Base-by-base conservation (phyloP, 2,797 vertebrate species). In the Anableps anableps region DNA sequence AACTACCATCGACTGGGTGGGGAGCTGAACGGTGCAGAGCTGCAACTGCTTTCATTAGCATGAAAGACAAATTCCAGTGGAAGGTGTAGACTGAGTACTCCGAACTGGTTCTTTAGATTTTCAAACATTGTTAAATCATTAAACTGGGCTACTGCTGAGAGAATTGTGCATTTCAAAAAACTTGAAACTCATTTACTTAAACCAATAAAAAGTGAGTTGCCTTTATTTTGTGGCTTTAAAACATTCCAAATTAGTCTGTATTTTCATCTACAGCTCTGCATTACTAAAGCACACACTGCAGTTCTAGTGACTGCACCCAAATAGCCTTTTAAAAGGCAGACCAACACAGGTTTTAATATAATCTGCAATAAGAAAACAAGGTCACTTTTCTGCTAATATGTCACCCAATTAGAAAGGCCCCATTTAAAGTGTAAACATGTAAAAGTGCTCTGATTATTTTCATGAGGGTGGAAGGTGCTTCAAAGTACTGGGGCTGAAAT, bases 231-330 rank as follows among this genome's bases (percentile, higher is more conserved):
- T 23, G 38, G 48, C 47, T 78, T 76, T 74, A 68, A 70, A 60
- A 26, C 45, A 62, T 70, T 70, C 19, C 34, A 55, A n/a, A 36
- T 34, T 31, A 41, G 14, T 43, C 68, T 9, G n/a, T 19, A 71
- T 29, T 17, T 85, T 80, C 73, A 79, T 91, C 90, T 88, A 73
- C 80, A 82, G 51, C 43, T 55, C 78, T 82, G 80, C 62, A 84
- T 82, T 87, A 87, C 88, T 71, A 34, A 62, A 60, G 17, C 38
- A 34, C 26, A 80, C 47, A 55, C 31, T 0, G n/a, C 3, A 10
- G 14, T 29, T 10, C 21, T 13, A 51, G n/a, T n/a, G 8, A 23
- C 6, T 41, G 47, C 3, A 50, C n/a, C n/a, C 5, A 50, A 71
- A 36, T 34, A 38, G 34, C 80, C 70, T 41, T 31, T 62, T 72